Conservation (phyloP, 2,888 invertebrate genomes). For the Meandrusa payeni region DNA sequence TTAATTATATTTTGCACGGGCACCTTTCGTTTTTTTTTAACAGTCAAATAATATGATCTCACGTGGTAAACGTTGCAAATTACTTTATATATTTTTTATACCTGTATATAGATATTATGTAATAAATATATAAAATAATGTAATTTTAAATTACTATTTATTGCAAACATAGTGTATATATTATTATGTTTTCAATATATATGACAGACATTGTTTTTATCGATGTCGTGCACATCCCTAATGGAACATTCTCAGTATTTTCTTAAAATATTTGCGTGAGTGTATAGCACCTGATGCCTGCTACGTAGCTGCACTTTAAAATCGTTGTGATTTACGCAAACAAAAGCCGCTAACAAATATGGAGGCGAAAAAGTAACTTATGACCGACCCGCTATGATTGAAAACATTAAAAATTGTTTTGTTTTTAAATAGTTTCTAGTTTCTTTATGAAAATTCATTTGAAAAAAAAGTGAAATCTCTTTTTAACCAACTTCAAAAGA, state of each 20-base stretch:
- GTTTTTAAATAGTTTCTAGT: no score
- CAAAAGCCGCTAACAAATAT: slow-evolving; percentile 47
- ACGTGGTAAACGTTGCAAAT: not conserved
- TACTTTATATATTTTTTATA: no score
- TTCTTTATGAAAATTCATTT: no score
- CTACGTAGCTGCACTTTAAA: slow-evolving; percentile 69
- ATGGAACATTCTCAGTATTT: slow-evolving; percentile 63
- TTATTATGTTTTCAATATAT: not conserved
- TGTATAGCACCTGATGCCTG: slow-evolving; percentile 74
- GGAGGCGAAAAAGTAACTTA: slow-evolving; percentile 31
- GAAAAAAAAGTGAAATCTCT: no score
- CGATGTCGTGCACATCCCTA: slow-evolving; percentile 48
- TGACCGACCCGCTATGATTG: no score
- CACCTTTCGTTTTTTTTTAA: not conserved
- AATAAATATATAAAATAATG: no score
- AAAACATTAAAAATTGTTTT: no score
- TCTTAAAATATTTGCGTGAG: slow-evolving; percentile 78
- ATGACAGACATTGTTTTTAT: slow-evolving; percentile 19
- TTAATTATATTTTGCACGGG: slow-evolving; percentile 5
- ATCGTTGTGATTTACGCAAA: slow-evolving; percentile 70
- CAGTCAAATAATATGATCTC: not conserved
- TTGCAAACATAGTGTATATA: no score
- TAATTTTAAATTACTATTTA: no score
- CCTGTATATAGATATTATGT: no score
- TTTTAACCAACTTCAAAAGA: no score